Conservation (phyloP, 2,113 vertebrate species). For the Eublepharis macularius region DNA sequence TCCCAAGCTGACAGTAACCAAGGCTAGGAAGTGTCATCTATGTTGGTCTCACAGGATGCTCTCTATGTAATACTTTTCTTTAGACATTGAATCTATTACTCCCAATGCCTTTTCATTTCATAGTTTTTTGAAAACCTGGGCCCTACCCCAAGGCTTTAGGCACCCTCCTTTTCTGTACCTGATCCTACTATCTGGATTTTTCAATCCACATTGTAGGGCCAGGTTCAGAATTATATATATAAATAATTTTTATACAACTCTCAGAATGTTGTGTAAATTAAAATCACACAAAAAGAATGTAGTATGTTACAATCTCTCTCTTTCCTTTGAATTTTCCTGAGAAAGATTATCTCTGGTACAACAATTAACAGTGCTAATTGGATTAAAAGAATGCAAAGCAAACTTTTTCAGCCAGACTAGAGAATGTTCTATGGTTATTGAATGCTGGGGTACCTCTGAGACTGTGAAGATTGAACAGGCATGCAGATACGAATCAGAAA, state of each 20-base stretch:
- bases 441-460: slow-evolving; percentile 21
- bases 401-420: slow-evolving; percentile 6
- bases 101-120: too few species aligned
- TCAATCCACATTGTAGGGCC: too few species aligned
- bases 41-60: too few species aligned
- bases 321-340: not conserved
- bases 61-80: too few species aligned
- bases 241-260: not conserved
- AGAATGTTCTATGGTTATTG: slow-evolving; percentile 16
- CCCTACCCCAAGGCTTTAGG: too few species aligned
- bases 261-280: not conserved
- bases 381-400: slow-evolving; percentile 30
- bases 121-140: too few species aligned
- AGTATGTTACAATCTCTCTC: not conserved
- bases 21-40: too few species aligned
- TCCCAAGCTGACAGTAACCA: too few species aligned
- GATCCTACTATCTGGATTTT: too few species aligned
- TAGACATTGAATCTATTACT: too few species aligned
- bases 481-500: slow-evolving; percentile 21
- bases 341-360: slow-evolving; percentile 9
- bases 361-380: slow-evolving; percentile 37
- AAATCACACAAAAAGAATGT: slow-evolving; percentile 33
- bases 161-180: too few species aligned
- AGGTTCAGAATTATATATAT: too few species aligned
- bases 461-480: slow-evolving; percentile 17